Evolutionary conservation across 2,113 vertebrate genomes (phyloP).

Genomic region (Triplophysa dalaica): DNA sequence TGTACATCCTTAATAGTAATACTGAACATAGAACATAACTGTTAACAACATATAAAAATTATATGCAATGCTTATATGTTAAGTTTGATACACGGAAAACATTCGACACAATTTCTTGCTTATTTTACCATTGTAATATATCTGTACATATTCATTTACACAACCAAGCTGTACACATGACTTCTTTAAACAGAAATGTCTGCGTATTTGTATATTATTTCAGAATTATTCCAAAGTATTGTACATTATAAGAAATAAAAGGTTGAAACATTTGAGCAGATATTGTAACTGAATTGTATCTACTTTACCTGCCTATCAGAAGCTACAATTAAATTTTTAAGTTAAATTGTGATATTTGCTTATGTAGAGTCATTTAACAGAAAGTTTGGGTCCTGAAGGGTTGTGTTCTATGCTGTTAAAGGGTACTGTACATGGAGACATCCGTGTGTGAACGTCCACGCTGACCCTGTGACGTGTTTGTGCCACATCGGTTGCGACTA

Average conservation of each 20-base stretch:
- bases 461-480: constrained; percentile 76
- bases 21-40: neutral
- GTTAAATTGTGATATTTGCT: neutral
- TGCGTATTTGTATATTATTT: too few relatives aligned
- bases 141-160: neutral
- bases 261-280: too few relatives aligned
- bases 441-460: constrained; percentile 80
- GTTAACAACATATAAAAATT: neutral
- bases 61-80: neutral
- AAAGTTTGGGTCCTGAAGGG: constrained; percentile 71
- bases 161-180: constrained; percentile 6
- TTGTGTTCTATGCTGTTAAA: constrained; percentile 67
- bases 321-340: neutral
- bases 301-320: neutral
- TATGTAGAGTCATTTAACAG: constrained; percentile 70
- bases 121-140: neutral
- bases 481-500: constrained; percentile 74
- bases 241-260: too few relatives aligned
- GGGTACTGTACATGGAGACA: constrained; percentile 72
- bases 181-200: neutral
- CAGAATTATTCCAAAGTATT: too few relatives aligned
- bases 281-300: neutral
- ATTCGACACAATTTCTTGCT: neutral
- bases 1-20: neutral
- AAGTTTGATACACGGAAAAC: neutral